phyloP scores from a whole-genome alignment of 1,140 invertebrate species.

The Drosophila gunungcola region DNA sequence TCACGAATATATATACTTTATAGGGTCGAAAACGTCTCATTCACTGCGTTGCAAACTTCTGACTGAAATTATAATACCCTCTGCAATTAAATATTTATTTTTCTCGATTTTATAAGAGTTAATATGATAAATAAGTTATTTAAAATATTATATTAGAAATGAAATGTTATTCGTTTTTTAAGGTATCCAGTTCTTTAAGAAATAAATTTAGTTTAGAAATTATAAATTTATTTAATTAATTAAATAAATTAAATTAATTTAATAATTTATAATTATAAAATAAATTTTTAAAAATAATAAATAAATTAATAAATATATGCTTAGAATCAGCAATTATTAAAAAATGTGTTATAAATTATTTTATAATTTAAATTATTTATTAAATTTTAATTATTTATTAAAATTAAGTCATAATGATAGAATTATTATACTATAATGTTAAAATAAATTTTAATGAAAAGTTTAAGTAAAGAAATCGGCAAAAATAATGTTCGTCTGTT shows the following conservation, averaged over 20 bases:
- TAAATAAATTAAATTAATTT: conserved; percentile 47
- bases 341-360: conserved; percentile 82
- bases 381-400: conserved; percentile 85
- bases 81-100: no score
- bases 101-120: conserved; percentile 88
- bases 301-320: conserved; percentile 82
- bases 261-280: conserved; percentile 70
- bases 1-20: no score
- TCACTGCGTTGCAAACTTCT: no score
- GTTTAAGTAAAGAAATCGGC: conserved; percentile 87
- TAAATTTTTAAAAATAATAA: conserved; percentile 78
- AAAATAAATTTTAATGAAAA: conserved; percentile 74
- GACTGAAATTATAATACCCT: no score
- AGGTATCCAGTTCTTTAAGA: conserved; percentile 88
- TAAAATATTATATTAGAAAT: conserved; percentile 86
- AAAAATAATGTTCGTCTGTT: conserved; percentile 89
- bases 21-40: no score
- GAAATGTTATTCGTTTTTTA: conserved; percentile 87
- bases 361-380: conserved; percentile 81
- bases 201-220: conserved; percentile 86
- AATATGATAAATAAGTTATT: conserved; percentile 86
- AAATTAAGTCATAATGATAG: conserved; percentile 85
- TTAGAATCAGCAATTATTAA: conserved; percentile 84
- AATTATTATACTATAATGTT: conserved; percentile 85
- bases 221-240: conserved; percentile 84